These are phyloP conservation scores for Drosophila lacteicornis DNA, from an alignment of 1,140 invertebrate species.

Conservation along the genomic window DNA sequence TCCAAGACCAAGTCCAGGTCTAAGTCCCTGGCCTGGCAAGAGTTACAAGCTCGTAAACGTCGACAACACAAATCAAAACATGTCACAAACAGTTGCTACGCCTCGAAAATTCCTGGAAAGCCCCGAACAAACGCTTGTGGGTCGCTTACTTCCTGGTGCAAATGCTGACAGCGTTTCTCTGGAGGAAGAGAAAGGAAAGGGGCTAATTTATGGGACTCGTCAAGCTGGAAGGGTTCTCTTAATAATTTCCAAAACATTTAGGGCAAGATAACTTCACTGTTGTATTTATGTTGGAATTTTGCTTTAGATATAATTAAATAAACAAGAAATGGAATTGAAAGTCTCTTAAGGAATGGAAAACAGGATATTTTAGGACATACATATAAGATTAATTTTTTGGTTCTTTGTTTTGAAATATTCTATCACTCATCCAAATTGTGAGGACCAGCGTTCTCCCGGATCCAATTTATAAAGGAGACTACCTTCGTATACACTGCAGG, in stretches of 20 bases:
- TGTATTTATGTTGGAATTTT: background rate
- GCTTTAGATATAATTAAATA: background rate
- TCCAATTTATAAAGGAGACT: constrained; percentile 19
- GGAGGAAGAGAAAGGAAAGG: constrained; percentile 10
- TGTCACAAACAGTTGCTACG: constrained; percentile 83
- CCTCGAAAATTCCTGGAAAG: constrained; percentile 77
- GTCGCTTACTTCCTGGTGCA: constrained; percentile 73
- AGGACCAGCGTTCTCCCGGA: background rate
- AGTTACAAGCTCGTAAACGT: constrained; percentile 77
- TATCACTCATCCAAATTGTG: background rate
- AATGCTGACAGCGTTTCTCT: constrained; percentile 40
- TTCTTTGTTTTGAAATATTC: too few relatives aligned
- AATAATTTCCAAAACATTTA: background rate
- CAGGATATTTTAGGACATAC: background rate
- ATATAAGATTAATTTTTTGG: too few relatives aligned
- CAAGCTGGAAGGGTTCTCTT: constrained; percentile 6
- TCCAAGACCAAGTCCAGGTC: background rate
- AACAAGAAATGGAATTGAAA: background rate
- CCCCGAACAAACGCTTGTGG: constrained; percentile 40
- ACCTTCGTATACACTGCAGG: constrained; percentile 3
- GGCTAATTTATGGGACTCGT: constrained; percentile 65
- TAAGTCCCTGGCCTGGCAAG: constrained; percentile 4
- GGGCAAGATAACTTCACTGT: background rate
- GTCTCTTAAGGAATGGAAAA: too few relatives aligned
- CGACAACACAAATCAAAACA: constrained; percentile 82